Percentiles rank a stretch among this genome's conserved stretches.
These are phyloP conservation scores for Megalopta genalis DNA, from an alignment of 1,140 invertebrate genomes.

Conservation along the genomic window DNA sequence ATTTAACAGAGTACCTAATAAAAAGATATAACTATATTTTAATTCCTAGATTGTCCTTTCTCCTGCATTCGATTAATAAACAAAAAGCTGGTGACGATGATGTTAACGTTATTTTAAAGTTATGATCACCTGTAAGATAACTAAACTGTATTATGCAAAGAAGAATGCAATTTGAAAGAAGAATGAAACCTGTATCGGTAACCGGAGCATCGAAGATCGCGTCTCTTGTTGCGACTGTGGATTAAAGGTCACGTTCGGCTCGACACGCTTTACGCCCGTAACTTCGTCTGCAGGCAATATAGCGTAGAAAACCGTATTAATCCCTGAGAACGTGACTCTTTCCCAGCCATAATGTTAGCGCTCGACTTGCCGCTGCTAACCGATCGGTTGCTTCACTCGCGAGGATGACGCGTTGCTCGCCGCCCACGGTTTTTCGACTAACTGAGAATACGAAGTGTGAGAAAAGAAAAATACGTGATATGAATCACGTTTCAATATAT, in stretches of 20 bases:
- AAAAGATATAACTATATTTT: too few species aligned
- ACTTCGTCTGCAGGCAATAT: constrained; percentile 40
- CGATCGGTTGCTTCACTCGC: constrained; percentile 37
- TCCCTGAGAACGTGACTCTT: constrained; percentile 58
- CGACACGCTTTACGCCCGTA: constrained; percentile 49
- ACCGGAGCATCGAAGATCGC: constrained; percentile 56
- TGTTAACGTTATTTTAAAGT: too few species aligned
- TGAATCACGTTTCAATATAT: background rate
- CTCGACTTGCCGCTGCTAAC: constrained; percentile 25
- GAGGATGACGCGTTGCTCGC: constrained; percentile 20
- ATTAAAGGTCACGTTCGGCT: constrained; percentile 64
- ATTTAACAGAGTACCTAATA: too few species aligned
- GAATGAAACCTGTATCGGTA: background rate
- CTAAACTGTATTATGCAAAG: too few species aligned
- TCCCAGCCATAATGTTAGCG: constrained; percentile 39
- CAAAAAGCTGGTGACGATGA: too few species aligned
- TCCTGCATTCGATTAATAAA: too few species aligned
- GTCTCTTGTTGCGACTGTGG: constrained; percentile 69
- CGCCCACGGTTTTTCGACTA: constrained; percentile 33
- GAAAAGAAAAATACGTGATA: background rate
- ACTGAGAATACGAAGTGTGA: background rate
- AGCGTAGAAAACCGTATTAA: constrained; percentile 56
- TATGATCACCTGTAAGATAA: too few species aligned
- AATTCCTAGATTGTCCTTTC: too few species aligned
- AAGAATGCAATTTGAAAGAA: too few species aligned